Evolutionary conservation across 2,888 invertebrate species (phyloP), one percentile per base, ranked within the genome.

Genomic region (Hoplodrina blanda): DNA sequence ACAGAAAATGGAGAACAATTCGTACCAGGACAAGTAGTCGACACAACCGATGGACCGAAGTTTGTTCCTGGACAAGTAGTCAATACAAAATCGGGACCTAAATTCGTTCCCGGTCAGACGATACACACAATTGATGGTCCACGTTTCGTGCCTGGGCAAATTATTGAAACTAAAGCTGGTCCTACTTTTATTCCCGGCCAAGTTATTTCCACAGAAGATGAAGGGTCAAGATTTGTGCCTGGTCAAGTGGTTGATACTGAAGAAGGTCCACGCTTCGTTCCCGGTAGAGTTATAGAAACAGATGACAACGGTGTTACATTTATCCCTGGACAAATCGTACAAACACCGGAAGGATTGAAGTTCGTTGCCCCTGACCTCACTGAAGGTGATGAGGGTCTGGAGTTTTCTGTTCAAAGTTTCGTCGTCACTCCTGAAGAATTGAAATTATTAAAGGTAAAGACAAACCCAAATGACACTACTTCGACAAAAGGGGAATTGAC

Each of bases 31-130:
- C 97, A 97, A 93, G 97, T 97, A 0, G 97, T 97, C n/a, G 97
- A 97, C 83, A 97, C 97, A 3, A 94, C 96, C 60, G 97, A 97
- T 81, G 97, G 97, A 30, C 97, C 97, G 0, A 97, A 98, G 89
- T 98, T 98, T 89, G 97, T 98, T 19, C 97, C 98, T 4, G 98
- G 98, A 3, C 97, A 98, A 93, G 97, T 98, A 84, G 97, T 98
- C 0, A 97, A 97, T 85, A 97, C 97, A 0, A 96, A 96, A 86
- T 96, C 95, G 57, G 97, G 97, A 10, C 96, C 96, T 0, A 97
- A 97, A 87, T 97, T 97, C 85, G 96, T 96, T 13, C 96, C 98
- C 2, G 98, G 98, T 10, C 98, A 98, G 93, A 97, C 98, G 0
- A 96, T 98, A 76, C 97, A 97, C 72, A 97, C 97, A 0, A 96